Conservation (phyloP, 1,140 invertebrate genomes). For the Sitophilus oryzae region DNA sequence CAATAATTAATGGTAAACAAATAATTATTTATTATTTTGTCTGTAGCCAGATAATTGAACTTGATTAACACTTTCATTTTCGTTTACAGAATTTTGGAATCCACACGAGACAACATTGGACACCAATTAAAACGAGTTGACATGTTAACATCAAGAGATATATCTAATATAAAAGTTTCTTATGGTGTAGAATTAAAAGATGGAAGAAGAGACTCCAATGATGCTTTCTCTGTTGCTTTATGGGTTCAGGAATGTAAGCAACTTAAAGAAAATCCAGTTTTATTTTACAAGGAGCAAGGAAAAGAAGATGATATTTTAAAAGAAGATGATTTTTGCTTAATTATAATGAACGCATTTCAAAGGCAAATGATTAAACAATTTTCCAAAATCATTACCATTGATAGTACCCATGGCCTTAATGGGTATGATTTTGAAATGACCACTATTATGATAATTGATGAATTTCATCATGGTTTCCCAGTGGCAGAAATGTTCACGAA, state of each 20-base stretch:
- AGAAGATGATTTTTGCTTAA: slow-evolving; percentile 23
- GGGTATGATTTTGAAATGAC: slow-evolving; percentile 27
- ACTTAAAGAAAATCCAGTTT: slow-evolving; percentile 4
- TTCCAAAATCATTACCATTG: slow-evolving; percentile 21
- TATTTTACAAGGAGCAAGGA: slow-evolving; percentile 12
- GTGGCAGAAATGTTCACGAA: slow-evolving; percentile 9
- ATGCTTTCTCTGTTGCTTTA: slow-evolving; percentile 13
- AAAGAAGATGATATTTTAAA: not conserved
- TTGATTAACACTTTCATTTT: not conserved
- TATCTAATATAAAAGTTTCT: slow-evolving; percentile 6
- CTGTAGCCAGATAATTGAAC: not conserved
- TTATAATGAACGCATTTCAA: slow-evolving; percentile 26
- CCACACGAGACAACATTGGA: slow-evolving; percentile 9
- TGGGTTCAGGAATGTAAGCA: slow-evolving; percentile 14
- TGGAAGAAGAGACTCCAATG: slow-evolving; percentile 12
- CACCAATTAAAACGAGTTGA: slow-evolving; percentile 2
- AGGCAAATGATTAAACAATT: slow-evolving; percentile 22
- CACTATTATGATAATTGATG: slow-evolving; percentile 26
- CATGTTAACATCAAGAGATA: slow-evolving; percentile 12
- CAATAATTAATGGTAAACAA: not conserved
- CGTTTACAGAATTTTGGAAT: slow-evolving; percentile 13
- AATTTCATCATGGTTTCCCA: slow-evolving; percentile 14
- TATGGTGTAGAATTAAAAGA: slow-evolving; percentile 5
- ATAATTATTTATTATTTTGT: not conserved
- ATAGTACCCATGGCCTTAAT: slow-evolving; percentile 30